These are phyloP conservation scores for Pseudanteris insignis DNA, from an alignment of 2,888 invertebrate species.

Conservation along the genomic window DNA sequence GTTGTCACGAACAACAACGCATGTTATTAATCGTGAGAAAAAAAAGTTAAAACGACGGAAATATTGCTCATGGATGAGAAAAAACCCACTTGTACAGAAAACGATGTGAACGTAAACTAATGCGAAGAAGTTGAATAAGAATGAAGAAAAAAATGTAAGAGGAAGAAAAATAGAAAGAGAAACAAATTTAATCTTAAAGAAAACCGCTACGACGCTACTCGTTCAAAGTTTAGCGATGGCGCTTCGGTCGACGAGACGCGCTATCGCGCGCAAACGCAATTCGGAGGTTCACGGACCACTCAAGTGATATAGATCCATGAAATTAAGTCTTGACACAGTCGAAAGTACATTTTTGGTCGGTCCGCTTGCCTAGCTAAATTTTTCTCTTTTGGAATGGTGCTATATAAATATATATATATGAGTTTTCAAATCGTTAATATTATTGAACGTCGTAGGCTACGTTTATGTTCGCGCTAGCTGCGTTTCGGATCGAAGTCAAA, in stretches of 20 bases:
- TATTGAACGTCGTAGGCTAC: constrained; percentile 30
- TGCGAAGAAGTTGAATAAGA: constrained; percentile 7
- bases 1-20: constrained; percentile 29
- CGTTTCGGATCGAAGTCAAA: constrained; percentile 39
- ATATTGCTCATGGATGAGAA: constrained; percentile 47
- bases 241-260: constrained; percentile 39
- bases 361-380: constrained; percentile 31
- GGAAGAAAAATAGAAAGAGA: constrained; percentile 13
- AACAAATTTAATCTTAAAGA: constrained; percentile 22
- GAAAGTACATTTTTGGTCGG: constrained; percentile 31
- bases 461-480: constrained; percentile 35
- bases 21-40: constrained; percentile 24
- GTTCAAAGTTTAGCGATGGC: constrained; percentile 28
- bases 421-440: constrained; percentile 28
- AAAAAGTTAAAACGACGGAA: constrained; percentile 25
- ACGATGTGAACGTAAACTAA: constrained; percentile 17
- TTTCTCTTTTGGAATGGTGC: constrained; percentile 39
- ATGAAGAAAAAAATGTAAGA: background rate
- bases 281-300: constrained; percentile 30
- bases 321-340: constrained; percentile 8
- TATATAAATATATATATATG: constrained; percentile 24
- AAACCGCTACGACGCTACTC: constrained; percentile 33
- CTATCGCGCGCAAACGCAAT: constrained; percentile 32
- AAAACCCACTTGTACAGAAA: constrained; percentile 59
- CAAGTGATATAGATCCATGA: constrained; percentile 1